A percentile compares a stretch with the other conserved stretches of the same genome.
Evolutionary conservation across 2,797 vertebrate species (phyloP).

Genomic region (Borostomias antarcticus): DNA sequence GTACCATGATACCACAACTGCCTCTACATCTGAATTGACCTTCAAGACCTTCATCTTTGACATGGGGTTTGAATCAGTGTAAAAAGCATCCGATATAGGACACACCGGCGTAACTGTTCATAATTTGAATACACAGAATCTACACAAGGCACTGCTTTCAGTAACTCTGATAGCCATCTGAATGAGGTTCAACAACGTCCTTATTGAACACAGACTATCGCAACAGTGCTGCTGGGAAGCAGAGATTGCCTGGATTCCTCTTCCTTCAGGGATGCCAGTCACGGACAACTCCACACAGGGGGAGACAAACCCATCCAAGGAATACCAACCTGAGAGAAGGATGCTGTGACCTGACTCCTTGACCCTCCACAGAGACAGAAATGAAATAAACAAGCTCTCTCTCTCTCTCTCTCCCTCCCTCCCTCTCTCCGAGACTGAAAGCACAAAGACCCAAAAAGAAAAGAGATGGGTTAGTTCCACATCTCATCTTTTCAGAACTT

Average conservation of each 20-base stretch:
- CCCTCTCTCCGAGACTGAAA: constrained; percentile 8
- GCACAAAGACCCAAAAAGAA: constrained; percentile 25
- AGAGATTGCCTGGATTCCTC: constrained; percentile 13
- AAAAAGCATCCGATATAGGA: too few species aligned
- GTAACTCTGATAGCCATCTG: background rate
- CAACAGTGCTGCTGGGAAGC: background rate
- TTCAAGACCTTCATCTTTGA: too few species aligned
- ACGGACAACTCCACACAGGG: constrained; percentile 16
- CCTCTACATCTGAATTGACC: too few species aligned
- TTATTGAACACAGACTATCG: constrained; percentile 48
- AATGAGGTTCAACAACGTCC: background rate
- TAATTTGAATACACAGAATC: too few species aligned
- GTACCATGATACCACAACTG: too few species aligned
- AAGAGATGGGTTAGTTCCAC: constrained; percentile 11
- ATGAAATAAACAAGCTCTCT: constrained; percentile 45
- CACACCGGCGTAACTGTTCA: too few species aligned
- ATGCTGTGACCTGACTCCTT: constrained; percentile 39
- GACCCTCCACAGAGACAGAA: constrained; percentile 23
- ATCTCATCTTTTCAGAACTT: constrained; percentile 51
- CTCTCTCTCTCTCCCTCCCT: constrained; percentile 3
- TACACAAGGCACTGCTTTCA: too few species aligned
- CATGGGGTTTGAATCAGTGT: too few species aligned
- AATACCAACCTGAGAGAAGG: constrained; percentile 37
- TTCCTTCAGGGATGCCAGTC: constrained; percentile 25
- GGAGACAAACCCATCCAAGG: constrained; percentile 5